phyloP scores from a whole-genome alignment of 2,113 vertebrate species.

The Cynocephalus volans region DNA sequence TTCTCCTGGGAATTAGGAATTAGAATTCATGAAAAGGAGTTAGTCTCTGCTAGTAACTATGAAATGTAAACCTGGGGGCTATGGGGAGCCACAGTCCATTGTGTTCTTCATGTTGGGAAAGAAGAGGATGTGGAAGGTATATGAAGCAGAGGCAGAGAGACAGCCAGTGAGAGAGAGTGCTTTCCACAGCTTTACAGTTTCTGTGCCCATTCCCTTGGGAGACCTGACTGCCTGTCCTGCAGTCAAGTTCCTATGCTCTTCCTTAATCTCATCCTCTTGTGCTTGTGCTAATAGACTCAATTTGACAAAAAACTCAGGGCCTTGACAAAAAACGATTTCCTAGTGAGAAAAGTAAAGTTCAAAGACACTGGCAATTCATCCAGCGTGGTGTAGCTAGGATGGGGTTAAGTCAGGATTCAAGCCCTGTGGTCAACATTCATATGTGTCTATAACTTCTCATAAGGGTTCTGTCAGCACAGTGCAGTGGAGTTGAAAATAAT shows the following conservation, averaged over 20 bases:
- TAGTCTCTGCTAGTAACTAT: background rate
- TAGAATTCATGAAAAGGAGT: background rate
- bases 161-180: background rate
- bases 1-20: background rate
- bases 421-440: accelerated
- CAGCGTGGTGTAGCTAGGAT: accelerated
- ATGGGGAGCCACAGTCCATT: background rate
- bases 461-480: background rate
- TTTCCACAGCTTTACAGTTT: background rate
- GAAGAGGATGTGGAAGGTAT: background rate
- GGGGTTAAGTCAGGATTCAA: background rate
- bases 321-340: background rate
- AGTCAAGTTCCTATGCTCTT: background rate
- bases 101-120: background rate
- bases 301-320: background rate
- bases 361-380: background rate
- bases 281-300: background rate
- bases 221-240: accelerated
- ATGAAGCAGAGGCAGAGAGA: background rate
- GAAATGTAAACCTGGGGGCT: background rate
- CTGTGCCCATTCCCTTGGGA: background rate
- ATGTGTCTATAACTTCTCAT: background rate
- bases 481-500: background rate
- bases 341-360: slow-evolving; percentile 26
- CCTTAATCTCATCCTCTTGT: background rate